Evolutionary conservation across 2,797 vertebrate species (phyloP).

Genomic region (Phrynocephalus vlangalii): DNA sequence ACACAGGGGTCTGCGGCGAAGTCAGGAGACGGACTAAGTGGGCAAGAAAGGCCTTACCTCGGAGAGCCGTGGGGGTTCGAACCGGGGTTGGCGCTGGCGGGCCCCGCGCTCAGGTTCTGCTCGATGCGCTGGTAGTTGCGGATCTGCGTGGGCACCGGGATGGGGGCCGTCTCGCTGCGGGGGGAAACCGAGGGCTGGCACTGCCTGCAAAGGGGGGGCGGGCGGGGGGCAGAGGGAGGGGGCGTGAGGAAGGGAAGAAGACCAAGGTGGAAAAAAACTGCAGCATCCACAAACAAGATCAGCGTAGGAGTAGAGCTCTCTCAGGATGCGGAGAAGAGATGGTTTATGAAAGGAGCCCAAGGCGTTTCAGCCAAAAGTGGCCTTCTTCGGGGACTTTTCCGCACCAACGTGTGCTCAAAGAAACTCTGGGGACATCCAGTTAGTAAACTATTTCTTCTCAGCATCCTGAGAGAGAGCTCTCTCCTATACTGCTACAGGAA

Average conservation of each 20-base stretch:
- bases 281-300: too few species aligned
- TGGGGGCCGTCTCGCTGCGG: conserved; percentile 90
- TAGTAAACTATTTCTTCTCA: too few species aligned
- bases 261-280: background rate
- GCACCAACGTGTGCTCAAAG: too few species aligned
- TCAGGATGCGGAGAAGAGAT: too few species aligned
- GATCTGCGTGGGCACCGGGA: conserved; percentile 95
- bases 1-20: too few species aligned
- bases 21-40: background rate
- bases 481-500: conserved; percentile 25
- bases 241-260: conserved; percentile 51
- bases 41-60: conserved; percentile 80
- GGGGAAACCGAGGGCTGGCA: conserved; percentile 86
- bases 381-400: too few species aligned
- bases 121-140: conserved; percentile 98
- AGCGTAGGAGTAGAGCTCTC: too few species aligned
- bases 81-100: conserved; percentile 79
- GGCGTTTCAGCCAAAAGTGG: too few species aligned
- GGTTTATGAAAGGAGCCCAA: too few species aligned
- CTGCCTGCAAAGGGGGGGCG: conserved; percentile 64
- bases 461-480: too few species aligned
- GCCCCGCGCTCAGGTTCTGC: conserved; percentile 93
- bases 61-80: conserved; percentile 88
- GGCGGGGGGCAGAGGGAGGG: conserved; percentile 56
- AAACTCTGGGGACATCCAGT: too few species aligned